Percentiles rank a stretch among this genome's conserved stretches.
phyloP scores from a whole-genome alignment of 2,113 vertebrate genomes.

The Campylomormyrus numenius region DNA sequence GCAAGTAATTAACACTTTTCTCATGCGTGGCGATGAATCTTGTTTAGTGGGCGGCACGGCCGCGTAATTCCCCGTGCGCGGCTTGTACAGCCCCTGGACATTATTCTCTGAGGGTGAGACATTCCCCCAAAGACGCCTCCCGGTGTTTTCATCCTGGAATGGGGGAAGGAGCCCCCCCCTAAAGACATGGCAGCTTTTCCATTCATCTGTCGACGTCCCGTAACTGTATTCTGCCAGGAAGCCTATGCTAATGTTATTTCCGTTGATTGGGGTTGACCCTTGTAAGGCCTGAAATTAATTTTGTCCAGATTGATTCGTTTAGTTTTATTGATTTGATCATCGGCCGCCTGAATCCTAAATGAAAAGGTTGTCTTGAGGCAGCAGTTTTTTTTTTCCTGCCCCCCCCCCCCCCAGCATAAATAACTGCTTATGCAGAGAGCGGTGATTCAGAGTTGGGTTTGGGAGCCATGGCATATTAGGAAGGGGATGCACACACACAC shows the following conservation, averaged over 20 bases:
- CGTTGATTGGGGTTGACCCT: background rate
- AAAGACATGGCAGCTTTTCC: conserved; percentile 2
- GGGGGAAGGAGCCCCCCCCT: background rate
- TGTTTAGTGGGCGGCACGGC: background rate
- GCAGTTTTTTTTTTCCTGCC: background rate
- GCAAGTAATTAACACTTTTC: conserved; percentile 34
- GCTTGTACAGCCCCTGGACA: conserved; percentile 16
- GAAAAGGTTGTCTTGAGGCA: background rate
- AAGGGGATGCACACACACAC: background rate
- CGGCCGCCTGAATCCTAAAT: background rate
- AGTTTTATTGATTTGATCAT: background rate
- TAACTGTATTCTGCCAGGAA: too few species aligned
- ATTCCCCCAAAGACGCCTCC: conserved; percentile 25
- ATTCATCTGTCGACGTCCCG: background rate
- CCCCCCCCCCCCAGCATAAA: background rate
- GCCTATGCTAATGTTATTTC: background rate
- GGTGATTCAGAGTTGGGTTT: background rate
- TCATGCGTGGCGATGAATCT: background rate
- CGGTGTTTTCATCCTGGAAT: conserved; percentile 32
- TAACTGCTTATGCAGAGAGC: background rate
- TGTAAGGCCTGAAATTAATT: background rate
- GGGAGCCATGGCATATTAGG: background rate
- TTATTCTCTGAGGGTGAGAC: conserved; percentile 17
- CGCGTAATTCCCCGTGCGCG: conserved; percentile 4
- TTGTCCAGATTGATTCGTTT: background rate